phyloP scores from a whole-genome alignment of 2,888 invertebrate species.

The Diaperis boleti region DNA sequence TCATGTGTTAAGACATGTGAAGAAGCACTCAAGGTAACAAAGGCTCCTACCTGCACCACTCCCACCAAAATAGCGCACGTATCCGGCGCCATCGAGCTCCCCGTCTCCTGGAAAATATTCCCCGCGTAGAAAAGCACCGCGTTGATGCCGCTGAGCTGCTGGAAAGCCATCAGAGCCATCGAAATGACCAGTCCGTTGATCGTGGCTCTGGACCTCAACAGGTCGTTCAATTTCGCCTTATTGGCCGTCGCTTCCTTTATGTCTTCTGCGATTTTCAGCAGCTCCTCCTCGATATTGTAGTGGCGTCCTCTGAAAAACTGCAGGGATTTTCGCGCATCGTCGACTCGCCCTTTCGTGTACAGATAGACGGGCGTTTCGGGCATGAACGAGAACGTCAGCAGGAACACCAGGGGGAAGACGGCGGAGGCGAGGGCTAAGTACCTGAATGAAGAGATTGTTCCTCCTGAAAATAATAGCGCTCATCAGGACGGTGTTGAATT shows the following conservation, averaged over 20 bases:
- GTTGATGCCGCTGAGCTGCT: constrained; percentile 64
- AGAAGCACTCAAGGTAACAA: no score
- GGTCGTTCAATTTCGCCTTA: constrained; percentile 66
- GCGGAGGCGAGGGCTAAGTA: constrained; percentile 66
- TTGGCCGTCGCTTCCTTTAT: constrained; percentile 66
- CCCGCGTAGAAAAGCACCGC: constrained; percentile 63
- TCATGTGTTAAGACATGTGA: no score
- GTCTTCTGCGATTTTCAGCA: constrained; percentile 67
- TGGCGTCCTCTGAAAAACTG: constrained; percentile 59
- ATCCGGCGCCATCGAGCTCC: constrained; percentile 55
- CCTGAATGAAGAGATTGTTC: constrained; percentile 56
- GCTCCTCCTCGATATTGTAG: constrained; percentile 71
- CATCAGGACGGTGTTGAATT: background rate
- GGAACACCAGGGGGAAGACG: constrained; percentile 63
- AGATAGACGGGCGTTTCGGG: constrained; percentile 80
- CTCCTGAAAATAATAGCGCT: constrained; percentile 53
- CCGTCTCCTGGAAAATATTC: constrained; percentile 60
- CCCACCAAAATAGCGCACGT: constrained; percentile 66
- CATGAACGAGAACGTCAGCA: constrained; percentile 70
- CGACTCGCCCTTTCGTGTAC: constrained; percentile 68
- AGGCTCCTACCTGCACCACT: constrained; percentile 61
- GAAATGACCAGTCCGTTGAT: constrained; percentile 57
- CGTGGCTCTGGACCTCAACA: constrained; percentile 51
- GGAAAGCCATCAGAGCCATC: constrained; percentile 66
- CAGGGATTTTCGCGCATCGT: constrained; percentile 33